phyloP scores from a whole-genome alignment of 2,797 vertebrate genomes.

The Pipistrellus nathusii region DNA sequence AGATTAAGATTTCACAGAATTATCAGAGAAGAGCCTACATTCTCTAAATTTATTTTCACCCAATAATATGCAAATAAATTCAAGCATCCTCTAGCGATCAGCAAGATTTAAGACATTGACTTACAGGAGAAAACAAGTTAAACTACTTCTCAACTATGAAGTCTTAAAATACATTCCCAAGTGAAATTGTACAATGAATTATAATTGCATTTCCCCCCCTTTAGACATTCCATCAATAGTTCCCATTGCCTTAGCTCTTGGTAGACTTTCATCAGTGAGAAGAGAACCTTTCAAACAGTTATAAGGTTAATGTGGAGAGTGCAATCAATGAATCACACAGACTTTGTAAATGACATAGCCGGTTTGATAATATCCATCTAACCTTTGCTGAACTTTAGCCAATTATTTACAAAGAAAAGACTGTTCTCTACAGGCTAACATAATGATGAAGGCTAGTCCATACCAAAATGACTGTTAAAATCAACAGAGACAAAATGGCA shows the following conservation, averaged over 20 bases:
- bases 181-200: slow-evolving; percentile 29
- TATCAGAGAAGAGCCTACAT: background rate
- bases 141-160: slow-evolving; percentile 12
- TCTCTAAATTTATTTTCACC: background rate
- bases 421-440: background rate
- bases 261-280: slow-evolving; percentile 1
- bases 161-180: slow-evolving; percentile 46
- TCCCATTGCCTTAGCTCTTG: slow-evolving; percentile 28
- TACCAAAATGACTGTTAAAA: slow-evolving; percentile 47
- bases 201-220: slow-evolving; percentile 15
- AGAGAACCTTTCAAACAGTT: slow-evolving; percentile 40
- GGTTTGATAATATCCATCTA: slow-evolving; percentile 16
- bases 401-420: slow-evolving; percentile 6
- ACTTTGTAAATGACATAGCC: slow-evolving; percentile 57
- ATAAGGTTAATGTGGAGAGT: background rate
- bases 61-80: background rate
- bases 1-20: background rate
- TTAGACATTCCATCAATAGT: slow-evolving; percentile 56
- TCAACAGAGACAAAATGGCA: slow-evolving; percentile 61
- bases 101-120: background rate
- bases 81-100: slow-evolving; percentile 5
- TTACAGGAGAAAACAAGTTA: slow-evolving; percentile 22
- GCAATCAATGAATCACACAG: slow-evolving; percentile 52
- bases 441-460: background rate
- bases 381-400: slow-evolving; percentile 54